A percentile compares a stretch with the other conserved stretches of the same genome.
phyloP scores from a whole-genome alignment of 2,888 invertebrate species.

The Plagiodera versicolora region DNA sequence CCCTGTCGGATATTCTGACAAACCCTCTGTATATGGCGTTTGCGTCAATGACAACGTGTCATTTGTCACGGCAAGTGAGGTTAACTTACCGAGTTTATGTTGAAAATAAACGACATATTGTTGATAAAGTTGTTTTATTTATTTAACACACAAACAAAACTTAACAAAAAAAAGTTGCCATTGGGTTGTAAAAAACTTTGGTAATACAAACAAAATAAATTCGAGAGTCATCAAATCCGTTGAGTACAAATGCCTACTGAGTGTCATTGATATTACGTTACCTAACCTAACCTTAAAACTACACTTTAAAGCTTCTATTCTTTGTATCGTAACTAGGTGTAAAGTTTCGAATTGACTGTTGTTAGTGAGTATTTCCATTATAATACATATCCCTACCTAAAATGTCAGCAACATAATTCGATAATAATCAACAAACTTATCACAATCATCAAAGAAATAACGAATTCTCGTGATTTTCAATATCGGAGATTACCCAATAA shows the following conservation, averaged over 20 bases:
- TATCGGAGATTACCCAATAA: too few species aligned
- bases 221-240: neutral
- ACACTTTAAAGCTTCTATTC: conserved; percentile 33
- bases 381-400: neutral
- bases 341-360: conserved; percentile 29
- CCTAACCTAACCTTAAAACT: conserved; percentile 1
- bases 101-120: neutral
- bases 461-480: too few species aligned
- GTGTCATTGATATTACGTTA: too few species aligned
- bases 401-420: neutral
- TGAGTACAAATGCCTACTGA: neutral
- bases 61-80: neutral
- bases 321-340: conserved; percentile 31
- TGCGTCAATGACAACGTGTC: neutral
- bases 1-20: neutral
- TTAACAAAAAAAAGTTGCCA: neutral
- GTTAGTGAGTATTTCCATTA: neutral
- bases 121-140: neutral
- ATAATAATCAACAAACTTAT: neutral
- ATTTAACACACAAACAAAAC: neutral
- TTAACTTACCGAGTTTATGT: neutral
- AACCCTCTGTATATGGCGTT: neutral
- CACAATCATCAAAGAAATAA: too few species aligned
- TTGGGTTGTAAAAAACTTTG: neutral
- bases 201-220: too few species aligned